phyloP scores from a whole-genome alignment of 2,113 vertebrate genomes.

The Grallaria varia region DNA sequence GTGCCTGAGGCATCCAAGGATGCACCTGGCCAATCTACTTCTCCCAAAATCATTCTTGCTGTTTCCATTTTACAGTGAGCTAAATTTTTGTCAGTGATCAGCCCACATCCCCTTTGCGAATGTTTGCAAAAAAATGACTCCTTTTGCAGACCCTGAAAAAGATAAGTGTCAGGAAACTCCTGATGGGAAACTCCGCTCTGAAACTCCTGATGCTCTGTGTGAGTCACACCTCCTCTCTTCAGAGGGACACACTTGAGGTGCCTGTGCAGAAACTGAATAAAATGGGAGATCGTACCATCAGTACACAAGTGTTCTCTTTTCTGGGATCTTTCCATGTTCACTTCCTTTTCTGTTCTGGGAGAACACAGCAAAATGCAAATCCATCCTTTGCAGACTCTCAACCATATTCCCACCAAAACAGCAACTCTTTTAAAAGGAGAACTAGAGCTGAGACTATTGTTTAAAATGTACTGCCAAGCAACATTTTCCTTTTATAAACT shows the following conservation, averaged over 20 bases:
- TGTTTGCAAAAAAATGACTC: not conserved
- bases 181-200: not conserved
- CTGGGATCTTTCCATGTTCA: not conserved
- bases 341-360: not conserved
- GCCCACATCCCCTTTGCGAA: not conserved
- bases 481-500: not conserved
- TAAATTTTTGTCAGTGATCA: not conserved
- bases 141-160: not conserved
- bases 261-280: not conserved
- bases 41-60: not conserved
- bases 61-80: not conserved
- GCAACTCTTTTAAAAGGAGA: not conserved
- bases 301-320: not conserved
- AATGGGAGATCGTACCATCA: not conserved
- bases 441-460: not conserved
- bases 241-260: not conserved
- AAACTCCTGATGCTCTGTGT: not conserved
- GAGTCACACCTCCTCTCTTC: not conserved
- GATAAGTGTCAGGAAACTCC: not conserved
- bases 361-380: not conserved
- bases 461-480: not conserved
- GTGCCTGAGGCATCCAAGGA: not conserved
- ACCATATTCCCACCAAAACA: not conserved
- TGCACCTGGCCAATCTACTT: not conserved
- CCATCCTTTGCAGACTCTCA: not conserved